Percentiles rank a stretch among this genome's conserved stretches.
Evolutionary conservation across 2,113 vertebrate genomes (phyloP).

Genomic region (Tonatia bakeri): DNA sequence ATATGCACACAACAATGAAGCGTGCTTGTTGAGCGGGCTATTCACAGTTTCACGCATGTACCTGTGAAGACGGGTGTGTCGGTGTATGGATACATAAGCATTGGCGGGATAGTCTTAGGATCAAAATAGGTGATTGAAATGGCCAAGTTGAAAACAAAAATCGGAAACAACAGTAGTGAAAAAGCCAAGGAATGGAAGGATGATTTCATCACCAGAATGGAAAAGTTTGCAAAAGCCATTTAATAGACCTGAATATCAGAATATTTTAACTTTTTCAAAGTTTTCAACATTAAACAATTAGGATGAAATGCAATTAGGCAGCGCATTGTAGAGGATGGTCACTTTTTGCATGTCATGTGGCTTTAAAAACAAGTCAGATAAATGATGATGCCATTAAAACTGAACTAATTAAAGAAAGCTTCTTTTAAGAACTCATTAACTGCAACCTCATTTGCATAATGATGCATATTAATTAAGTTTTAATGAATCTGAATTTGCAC

Average conservation of each 20-base stretch:
- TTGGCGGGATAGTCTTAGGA: background rate
- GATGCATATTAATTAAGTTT: constrained; percentile 99
- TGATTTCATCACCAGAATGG: constrained; percentile 70
- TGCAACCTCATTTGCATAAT: constrained; percentile 99
- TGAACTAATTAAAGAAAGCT: constrained; percentile 99
- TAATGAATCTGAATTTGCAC: constrained; percentile 99
- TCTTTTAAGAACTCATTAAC: constrained; percentile 99
- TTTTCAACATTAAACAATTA: constrained; percentile 85
- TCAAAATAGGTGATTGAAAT: background rate
- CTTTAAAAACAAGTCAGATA: constrained; percentile 99
- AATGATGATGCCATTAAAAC: constrained; percentile 99
- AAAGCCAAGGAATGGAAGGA: constrained; percentile 52
- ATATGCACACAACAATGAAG: background rate
- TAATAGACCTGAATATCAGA: constrained; percentile 82
- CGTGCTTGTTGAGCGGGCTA: background rate
- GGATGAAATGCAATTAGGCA: constrained; percentile 84
- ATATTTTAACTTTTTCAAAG: constrained; percentile 84
- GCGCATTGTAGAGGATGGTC: constrained; percentile 86
- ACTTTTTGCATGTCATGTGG: constrained; percentile 93
- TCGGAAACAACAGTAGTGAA: constrained; percentile 43
- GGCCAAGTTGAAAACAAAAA: constrained; percentile 22
- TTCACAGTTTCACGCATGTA: background rate
- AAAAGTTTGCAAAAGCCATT: constrained; percentile 80
- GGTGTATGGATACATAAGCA: background rate
- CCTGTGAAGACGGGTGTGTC: background rate